Conservation (phyloP, 2,888 invertebrate species). For the Ochropleura leucogaster region DNA sequence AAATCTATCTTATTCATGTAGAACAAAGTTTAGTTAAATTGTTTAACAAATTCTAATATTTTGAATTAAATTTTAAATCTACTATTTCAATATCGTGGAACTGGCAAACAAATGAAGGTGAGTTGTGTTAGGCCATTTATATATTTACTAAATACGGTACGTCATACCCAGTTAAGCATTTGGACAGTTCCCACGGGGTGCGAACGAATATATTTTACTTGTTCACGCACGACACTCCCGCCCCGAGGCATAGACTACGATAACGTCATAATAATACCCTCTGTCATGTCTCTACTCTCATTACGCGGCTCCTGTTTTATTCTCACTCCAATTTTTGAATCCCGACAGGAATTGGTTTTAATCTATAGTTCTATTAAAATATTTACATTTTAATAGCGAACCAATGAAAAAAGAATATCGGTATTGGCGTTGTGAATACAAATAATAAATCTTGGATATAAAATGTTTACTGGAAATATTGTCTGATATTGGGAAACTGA, state of each 20-base stretch:
- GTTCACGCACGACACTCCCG: slow-evolving; percentile 42
- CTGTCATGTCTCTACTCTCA: slow-evolving; percentile 41
- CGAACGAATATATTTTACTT: slow-evolving; percentile 53
- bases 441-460: slow-evolving; percentile 17
- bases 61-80: slow-evolving; percentile 7
- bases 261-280: slow-evolving; percentile 50
- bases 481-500: slow-evolving; percentile 23
- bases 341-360: slow-evolving; percentile 8
- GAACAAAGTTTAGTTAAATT: slow-evolving; percentile 11
- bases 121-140: slow-evolving; percentile 33
- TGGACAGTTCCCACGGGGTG: slow-evolving; percentile 48
- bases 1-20: slow-evolving; percentile 26
- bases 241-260: slow-evolving; percentile 34
- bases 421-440: not conserved
- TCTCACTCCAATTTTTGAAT: slow-evolving; percentile 9
- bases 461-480: slow-evolving; percentile 16
- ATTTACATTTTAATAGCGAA: slow-evolving; percentile 15
- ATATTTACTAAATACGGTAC: slow-evolving; percentile 46
- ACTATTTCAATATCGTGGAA: slow-evolving; percentile 16
- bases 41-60: slow-evolving; percentile 1
- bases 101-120: slow-evolving; percentile 28
- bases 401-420: slow-evolving; percentile 4
- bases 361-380: slow-evolving; percentile 31
- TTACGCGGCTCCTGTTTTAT: slow-evolving; percentile 44
- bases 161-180: slow-evolving; percentile 47